Base-by-base conservation (phyloP, 2,888 invertebrate genomes). In the Idaea dimidiata region DNA sequence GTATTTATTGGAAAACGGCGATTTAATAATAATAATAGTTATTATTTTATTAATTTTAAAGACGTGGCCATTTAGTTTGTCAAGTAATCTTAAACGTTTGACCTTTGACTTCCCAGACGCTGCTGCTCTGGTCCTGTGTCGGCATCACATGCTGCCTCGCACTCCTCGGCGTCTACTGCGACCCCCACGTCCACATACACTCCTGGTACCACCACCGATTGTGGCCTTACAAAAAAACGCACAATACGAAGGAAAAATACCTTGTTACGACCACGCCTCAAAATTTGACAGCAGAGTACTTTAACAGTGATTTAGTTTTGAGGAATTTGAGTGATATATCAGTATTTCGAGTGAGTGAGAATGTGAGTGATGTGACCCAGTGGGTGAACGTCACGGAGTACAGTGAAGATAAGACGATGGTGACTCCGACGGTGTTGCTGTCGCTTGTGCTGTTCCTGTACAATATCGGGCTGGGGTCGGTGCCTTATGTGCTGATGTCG, bases 401-500 rank as follows among this genome's bases (percentile, higher is more conserved):
- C 54, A 58, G 63, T 59, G 76, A 72, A 1, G 78, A 80, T 55
- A 66, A 76, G 32, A 73, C 78, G 14, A 77, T 91, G 60, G 88
- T 88, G 84, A 78, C 86, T 6, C 89, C 91, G 0, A 82, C 89
- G n/a, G 74, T 84, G 32, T 66, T 92, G 70, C 65, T 92, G 59
- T 92, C 92, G 1, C 62, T 83, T 59, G 84, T 87, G 59, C 69
- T 91, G 55, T 92, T 92, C 73, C 74, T 92, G 64, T 92, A 89
- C 72, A 92, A 92, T 64, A 84, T 91, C 59, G 92, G 92, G 58
- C 78, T 92, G 72, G 92, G 92, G 66, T 91, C 92, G 10, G 88
- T 92, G 80, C 92, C 92, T 83, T 91, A 86, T 72, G 90, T 92
- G 33, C 78, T 92, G 63, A 83, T 91, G 64, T 86, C 91, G 24